These are phyloP conservation scores for Syngnathoides biaculeatus DNA, from an alignment of 2,113 vertebrate genomes.

Conservation along the genomic window DNA sequence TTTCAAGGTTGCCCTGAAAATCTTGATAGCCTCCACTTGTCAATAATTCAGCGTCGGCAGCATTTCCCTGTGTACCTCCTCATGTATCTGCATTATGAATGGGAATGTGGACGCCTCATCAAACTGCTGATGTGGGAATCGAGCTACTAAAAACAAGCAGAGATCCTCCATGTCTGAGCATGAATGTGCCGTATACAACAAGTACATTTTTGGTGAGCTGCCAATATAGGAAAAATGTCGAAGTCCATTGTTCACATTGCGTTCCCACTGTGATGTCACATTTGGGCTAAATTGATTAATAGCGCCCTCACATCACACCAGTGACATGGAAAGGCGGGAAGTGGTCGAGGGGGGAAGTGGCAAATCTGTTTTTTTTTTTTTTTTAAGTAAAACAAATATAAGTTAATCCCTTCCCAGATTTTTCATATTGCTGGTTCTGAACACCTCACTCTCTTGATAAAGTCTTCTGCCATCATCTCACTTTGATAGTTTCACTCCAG, in stretches of 20 bases:
- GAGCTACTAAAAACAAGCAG: neutral
- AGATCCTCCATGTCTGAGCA: neutral
- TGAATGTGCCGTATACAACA: too few species aligned
- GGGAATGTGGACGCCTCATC: neutral
- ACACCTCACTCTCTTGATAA: too few species aligned
- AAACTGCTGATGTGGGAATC: neutral
- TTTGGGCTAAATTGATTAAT: too few species aligned
- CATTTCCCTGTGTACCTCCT: slow-evolving; percentile 11
- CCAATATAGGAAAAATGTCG: neutral
- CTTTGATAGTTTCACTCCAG: too few species aligned
- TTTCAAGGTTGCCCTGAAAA: slow-evolving; percentile 33
- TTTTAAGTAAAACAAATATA: too few species aligned
- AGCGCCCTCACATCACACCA: too few species aligned
- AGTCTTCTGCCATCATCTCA: too few species aligned
- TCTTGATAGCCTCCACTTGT: slow-evolving; percentile 33
- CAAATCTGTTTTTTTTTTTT: too few species aligned
- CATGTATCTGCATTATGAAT: slow-evolving; percentile 30
- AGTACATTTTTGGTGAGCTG: neutral
- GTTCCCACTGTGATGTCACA: neutral
- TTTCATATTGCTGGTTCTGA: too few species aligned
- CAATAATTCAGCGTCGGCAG: slow-evolving; percentile 49
- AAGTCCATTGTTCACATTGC: neutral
- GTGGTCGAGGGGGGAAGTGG: too few species aligned
- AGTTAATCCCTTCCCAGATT: too few species aligned
- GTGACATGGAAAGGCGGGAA: too few species aligned